These are phyloP conservation scores for Diadema setosum DNA, from an alignment of 35 echinoderm and acorn worm genomes.

Conservation along the genomic window DNA sequence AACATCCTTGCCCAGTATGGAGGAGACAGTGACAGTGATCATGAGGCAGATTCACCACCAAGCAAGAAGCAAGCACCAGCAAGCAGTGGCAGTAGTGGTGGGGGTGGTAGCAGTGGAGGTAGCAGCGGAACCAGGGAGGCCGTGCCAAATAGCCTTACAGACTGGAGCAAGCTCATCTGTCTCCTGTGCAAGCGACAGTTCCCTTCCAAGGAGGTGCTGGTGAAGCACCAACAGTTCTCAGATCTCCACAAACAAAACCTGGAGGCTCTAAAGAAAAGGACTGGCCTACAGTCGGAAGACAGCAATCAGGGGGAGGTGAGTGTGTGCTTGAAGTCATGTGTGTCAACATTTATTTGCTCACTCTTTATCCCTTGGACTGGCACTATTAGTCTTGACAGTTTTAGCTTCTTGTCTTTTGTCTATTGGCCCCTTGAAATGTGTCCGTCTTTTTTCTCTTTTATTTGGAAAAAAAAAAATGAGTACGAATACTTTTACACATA, in stretches of 20 bases:
- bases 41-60: neutral
- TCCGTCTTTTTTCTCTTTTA: neutral
- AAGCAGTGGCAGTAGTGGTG: neutral
- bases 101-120: neutral
- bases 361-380: neutral
- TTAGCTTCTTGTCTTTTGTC: neutral
- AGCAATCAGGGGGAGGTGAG: neutral
- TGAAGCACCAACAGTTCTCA: slow-evolving; percentile 95
- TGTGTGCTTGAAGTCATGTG: neutral
- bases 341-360: neutral
- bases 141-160: slow-evolving; percentile 32
- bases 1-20: slow-evolving; percentile 92
- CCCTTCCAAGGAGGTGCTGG: slow-evolving; percentile 69
- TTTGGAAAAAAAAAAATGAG: neutral
- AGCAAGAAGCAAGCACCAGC: neutral
- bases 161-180: slow-evolving; percentile 92
- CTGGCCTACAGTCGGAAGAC: neutral
- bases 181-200: slow-evolving; percentile 98
- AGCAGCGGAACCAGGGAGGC: neutral
- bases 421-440: neutral
- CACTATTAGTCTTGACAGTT: neutral
- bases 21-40: slow-evolving; percentile 90
- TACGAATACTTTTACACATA: neutral
- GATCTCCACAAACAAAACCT: slow-evolving; percentile 94
- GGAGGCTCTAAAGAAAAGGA: slow-evolving; percentile 34